These are phyloP conservation scores for Brachionichthys hirsutus DNA, from an alignment of 2,113 vertebrate genomes.

Conservation along the genomic window DNA sequence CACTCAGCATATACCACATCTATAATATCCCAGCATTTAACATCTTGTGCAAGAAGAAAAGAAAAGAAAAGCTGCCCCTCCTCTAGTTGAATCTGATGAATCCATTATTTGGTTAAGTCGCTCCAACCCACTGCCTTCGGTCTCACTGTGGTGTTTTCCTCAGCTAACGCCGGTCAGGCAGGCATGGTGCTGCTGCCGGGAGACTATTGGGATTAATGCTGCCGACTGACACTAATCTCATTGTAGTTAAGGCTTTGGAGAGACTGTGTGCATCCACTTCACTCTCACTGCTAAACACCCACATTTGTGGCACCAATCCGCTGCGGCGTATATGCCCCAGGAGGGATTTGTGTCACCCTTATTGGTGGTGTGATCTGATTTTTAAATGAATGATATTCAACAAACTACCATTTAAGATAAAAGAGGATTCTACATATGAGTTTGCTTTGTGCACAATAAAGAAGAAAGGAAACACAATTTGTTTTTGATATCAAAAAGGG, in stretches of 20 bases:
- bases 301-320: slow-evolving; percentile 56
- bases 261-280: slow-evolving; percentile 65
- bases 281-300: slow-evolving; percentile 61
- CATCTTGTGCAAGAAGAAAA: slow-evolving; percentile 35
- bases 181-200: slow-evolving; percentile 52
- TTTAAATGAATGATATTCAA: slow-evolving; percentile 8
- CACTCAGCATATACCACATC: slow-evolving; percentile 4
- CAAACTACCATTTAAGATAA: background rate
- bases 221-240: slow-evolving; percentile 78
- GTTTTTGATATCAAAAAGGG: too few species aligned
- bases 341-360: slow-evolving; percentile 42
- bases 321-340: slow-evolving; percentile 26
- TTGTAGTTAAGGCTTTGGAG: slow-evolving; percentile 75
- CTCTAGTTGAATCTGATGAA: slow-evolving; percentile 55
- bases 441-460: too few species aligned
- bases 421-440: too few species aligned
- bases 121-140: slow-evolving; percentile 40
- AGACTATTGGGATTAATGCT: slow-evolving; percentile 74
- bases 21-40: slow-evolving; percentile 22
- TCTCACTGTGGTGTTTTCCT: slow-evolving; percentile 54
- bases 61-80: slow-evolving; percentile 35
- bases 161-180: slow-evolving; percentile 50
- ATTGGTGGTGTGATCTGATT: slow-evolving; percentile 34
- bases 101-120: slow-evolving; percentile 66
- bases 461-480: slow-evolving; percentile 14